A percentile compares a stretch with the other conserved stretches of the same genome.
Evolutionary conservation across 1,140 invertebrate genomes (phyloP).

Genomic region (Magallana gigas): DNA sequence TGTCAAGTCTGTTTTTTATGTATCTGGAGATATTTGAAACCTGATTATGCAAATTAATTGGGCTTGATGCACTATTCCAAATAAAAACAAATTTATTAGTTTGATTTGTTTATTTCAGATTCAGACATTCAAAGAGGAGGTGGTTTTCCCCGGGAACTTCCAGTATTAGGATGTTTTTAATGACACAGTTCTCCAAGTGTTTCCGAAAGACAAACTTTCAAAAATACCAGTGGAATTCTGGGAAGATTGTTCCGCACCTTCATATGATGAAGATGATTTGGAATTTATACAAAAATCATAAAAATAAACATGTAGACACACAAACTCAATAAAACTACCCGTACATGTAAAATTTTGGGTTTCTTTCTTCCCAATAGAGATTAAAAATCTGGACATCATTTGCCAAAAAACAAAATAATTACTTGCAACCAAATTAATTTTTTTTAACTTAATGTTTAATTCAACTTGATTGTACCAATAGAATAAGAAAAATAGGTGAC

Average conservation of each 20-base stretch:
- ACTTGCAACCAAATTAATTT: too few species aligned
- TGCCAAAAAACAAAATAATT: too few species aligned
- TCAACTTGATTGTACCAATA: too few species aligned
- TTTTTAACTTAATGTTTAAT: too few species aligned
- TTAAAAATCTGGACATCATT: too few species aligned
- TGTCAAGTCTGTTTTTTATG: too few species aligned
- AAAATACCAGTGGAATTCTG: slow-evolving; percentile 10
- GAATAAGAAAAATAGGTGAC: too few species aligned
- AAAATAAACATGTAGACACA: not conserved
- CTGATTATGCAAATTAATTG: too few species aligned
- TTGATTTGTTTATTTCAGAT: not conserved
- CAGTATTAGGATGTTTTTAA: slow-evolving; percentile 36
- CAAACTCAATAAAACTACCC: not conserved
- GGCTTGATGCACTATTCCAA: too few species aligned
- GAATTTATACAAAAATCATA: slow-evolving; percentile 41
- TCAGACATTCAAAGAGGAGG: slow-evolving; percentile 3
- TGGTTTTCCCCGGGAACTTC: slow-evolving; percentile 15
- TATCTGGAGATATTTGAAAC: too few species aligned
- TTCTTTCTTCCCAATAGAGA: too few species aligned
- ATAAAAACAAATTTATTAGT: not conserved
- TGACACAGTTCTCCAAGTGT: slow-evolving; percentile 12
- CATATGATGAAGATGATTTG: slow-evolving; percentile 37
- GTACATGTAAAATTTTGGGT: not conserved
- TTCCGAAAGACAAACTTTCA: slow-evolving; percentile 5
- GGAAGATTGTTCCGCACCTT: slow-evolving; percentile 17